A percentile compares a stretch with the other conserved stretches of the same genome.
Conservation (phyloP, 2,888 invertebrate species). For the Lepas anatifera region DNA sequence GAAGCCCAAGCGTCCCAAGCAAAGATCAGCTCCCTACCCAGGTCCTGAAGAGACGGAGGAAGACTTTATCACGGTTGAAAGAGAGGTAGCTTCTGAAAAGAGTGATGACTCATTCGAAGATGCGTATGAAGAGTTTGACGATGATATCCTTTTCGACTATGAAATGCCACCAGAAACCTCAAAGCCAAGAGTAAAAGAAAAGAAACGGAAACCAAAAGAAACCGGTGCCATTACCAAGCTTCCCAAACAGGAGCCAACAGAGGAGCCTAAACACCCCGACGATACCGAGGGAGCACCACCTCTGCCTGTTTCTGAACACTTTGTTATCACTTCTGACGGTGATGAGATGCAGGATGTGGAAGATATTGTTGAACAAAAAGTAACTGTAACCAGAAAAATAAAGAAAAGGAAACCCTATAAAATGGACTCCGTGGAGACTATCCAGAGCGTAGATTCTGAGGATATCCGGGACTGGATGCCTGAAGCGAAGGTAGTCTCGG, state of each 20-base stretch:
- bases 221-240: too few relatives aligned
- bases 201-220: neutral
- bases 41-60: too few relatives aligned
- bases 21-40: conserved; percentile 15
- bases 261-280: neutral
- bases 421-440: too few relatives aligned
- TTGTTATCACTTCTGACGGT: neutral
- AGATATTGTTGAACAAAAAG: neutral
- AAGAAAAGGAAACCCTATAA: too few relatives aligned
- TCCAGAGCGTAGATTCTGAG: conserved; percentile 2
- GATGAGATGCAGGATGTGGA: neutral
- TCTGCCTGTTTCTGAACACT: neutral
- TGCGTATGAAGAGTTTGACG: too few relatives aligned
- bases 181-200: conserved; percentile 14
- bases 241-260: neutral
- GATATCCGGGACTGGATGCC: neutral
- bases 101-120: too few relatives aligned
- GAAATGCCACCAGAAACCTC: too few relatives aligned
- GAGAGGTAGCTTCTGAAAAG: too few relatives aligned
- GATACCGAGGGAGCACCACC: neutral
- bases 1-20: conserved; percentile 16
- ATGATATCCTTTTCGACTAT: too few relatives aligned
- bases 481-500: neutral
- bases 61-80: too few relatives aligned
- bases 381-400: neutral